A percentile compares a stretch with the other conserved stretches of the same genome.
phyloP scores from a whole-genome alignment of 2,113 vertebrate genomes.

The Emydocephalus ijimae region DNA sequence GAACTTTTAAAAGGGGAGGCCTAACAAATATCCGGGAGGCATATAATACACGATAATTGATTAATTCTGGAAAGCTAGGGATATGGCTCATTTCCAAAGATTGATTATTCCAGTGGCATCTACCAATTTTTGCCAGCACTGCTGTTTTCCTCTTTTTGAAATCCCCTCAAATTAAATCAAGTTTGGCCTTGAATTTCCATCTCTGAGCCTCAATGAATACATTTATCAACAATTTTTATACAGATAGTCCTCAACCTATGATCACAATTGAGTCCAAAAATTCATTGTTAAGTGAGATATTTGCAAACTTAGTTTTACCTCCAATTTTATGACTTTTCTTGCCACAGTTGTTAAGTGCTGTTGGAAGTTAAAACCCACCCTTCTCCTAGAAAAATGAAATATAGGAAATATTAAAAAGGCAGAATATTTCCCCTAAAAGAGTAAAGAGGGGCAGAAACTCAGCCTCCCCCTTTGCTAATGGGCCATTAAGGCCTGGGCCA shows the following conservation, averaged over 20 bases:
- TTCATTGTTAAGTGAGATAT: background rate
- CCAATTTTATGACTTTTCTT: background rate
- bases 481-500: too few species aligned
- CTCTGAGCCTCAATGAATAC: background rate
- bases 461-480: too few species aligned
- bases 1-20: background rate
- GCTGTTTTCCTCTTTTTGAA: background rate
- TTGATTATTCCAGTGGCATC: background rate
- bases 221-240: background rate
- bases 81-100: background rate
- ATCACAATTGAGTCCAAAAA: background rate
- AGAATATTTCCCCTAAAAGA: too few species aligned
- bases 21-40: background rate
- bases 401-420: too few species aligned
- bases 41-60: background rate
- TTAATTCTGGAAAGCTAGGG: background rate
- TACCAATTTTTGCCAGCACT: background rate
- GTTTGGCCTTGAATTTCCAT: background rate
- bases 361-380: too few species aligned
- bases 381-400: too few species aligned
- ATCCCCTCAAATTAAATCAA: background rate
- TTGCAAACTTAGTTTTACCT: background rate
- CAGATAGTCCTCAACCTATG: background rate
- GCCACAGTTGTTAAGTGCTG: background rate
- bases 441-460: too few species aligned